phyloP scores from a whole-genome alignment of 2,113 vertebrate genomes.

The Eretmodus cyanostictus region DNA sequence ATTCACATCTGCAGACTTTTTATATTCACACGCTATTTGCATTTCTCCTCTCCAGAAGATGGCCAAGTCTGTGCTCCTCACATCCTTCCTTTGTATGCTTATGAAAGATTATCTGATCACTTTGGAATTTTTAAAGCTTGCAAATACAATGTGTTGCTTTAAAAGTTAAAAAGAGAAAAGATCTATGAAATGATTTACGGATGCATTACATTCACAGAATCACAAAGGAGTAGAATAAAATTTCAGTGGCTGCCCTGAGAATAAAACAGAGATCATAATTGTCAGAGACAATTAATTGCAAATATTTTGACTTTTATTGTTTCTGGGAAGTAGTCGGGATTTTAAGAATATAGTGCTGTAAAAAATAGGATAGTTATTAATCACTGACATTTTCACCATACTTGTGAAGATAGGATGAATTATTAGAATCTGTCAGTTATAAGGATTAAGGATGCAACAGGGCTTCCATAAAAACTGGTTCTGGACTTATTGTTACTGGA shows the following conservation, averaged over 20 bases:
- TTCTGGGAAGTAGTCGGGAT: neutral
- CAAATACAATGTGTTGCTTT: neutral
- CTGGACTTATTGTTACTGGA: neutral
- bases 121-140: neutral
- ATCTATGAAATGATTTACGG: neutral
- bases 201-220: neutral
- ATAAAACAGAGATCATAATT: neutral
- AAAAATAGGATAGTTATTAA: neutral
- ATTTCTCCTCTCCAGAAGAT: neutral
- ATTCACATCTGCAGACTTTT: neutral
- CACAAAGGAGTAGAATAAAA: neutral
- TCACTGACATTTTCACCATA: neutral
- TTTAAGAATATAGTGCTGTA: neutral
- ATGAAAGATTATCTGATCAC: neutral
- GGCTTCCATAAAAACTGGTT: neutral
- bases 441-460: neutral
- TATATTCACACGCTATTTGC: neutral
- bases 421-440: neutral
- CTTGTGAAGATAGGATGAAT: neutral
- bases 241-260: neutral
- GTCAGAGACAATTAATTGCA: neutral
- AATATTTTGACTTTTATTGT: neutral
- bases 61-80: neutral
- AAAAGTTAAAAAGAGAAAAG: neutral
- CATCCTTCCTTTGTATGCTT: neutral